Conservation (phyloP, 2,888 invertebrate species). For the Rhingia campestris region DNA sequence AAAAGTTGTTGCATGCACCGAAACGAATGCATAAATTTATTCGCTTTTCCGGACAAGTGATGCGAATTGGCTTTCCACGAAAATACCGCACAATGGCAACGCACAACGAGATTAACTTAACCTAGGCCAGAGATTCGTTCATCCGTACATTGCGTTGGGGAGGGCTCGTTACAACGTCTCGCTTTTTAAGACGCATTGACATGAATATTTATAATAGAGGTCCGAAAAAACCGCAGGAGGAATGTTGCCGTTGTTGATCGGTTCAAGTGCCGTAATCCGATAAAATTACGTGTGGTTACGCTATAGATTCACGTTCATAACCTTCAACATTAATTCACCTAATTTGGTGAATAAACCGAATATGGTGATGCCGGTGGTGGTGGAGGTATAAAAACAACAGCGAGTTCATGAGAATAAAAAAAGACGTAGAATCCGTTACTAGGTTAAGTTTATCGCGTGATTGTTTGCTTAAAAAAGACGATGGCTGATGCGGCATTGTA, state of each 20-base stretch:
- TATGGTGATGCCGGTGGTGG: not conserved
- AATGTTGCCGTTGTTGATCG: conserved; percentile 10
- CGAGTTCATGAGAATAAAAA: conserved; percentile 17
- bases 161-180: not conserved
- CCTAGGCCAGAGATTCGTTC: not conserved
- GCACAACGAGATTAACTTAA: conserved; percentile 26
- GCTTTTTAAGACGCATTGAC: conserved; percentile 47
- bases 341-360: conserved; percentile 44
- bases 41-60: conserved; percentile 38
- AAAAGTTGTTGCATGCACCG: conserved; percentile 35
- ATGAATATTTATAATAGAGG: conserved; percentile 66
- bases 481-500: conserved; percentile 5
- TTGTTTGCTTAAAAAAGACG: conserved; percentile 29
- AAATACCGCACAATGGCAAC: no score
- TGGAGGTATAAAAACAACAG: not conserved
- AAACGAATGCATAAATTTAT: conserved; percentile 44
- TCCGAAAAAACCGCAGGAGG: conserved; percentile 40
- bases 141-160: conserved; percentile 18
- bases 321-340: conserved; percentile 52
- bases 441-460: conserved; percentile 67
- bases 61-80: no score
- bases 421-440: conserved; percentile 47
- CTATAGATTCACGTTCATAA: conserved; percentile 40
- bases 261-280: conserved; percentile 49
- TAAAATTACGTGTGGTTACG: conserved; percentile 36